Percentiles rank a stretch among this genome's conserved stretches.
phyloP scores from a whole-genome alignment of 1,140 invertebrate species.

The Plectrocnemia conspersa region DNA sequence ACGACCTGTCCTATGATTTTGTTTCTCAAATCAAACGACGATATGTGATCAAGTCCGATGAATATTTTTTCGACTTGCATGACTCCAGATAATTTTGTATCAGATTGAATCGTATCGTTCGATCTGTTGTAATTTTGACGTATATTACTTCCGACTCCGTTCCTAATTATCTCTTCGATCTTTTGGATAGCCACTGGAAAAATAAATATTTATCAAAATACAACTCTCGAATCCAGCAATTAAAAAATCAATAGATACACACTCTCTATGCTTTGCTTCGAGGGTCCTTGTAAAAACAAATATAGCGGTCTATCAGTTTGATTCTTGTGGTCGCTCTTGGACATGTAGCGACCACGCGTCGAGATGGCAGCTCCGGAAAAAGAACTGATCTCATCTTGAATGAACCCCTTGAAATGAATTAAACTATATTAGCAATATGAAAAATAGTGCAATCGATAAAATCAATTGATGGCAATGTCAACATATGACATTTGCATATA shows the following conservation, averaged over 20 bases:
- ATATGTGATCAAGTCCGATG: constrained; percentile 70
- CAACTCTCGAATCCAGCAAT: neutral
- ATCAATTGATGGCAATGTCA: no score
- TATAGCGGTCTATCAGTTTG: constrained; percentile 25
- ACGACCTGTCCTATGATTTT: constrained; percentile 62
- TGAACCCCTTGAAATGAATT: constrained; percentile 26
- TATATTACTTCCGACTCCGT: constrained; percentile 18
- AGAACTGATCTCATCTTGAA: constrained; percentile 33
- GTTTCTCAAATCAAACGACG: constrained; percentile 68
- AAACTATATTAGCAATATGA: neutral
- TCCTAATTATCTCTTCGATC: constrained; percentile 28
- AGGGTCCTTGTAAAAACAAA: constrained; percentile 32
- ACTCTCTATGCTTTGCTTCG: constrained; percentile 33
- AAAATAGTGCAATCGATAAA: no score
- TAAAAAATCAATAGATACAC: neutral
- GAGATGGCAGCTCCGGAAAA: constrained; percentile 32
- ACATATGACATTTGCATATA: no score
- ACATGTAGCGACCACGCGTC: constrained; percentile 29
- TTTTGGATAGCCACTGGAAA: constrained; percentile 31
- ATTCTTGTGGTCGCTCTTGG: constrained; percentile 29
- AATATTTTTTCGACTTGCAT: constrained; percentile 64
- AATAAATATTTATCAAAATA: constrained; percentile 1
- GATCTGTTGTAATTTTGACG: constrained; percentile 9
- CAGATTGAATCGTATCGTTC: constrained; percentile 8
- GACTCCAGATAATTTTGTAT: constrained; percentile 15